Conservation (phyloP, 2,113 vertebrate genomes). For the Eurystomus gularis region DNA sequence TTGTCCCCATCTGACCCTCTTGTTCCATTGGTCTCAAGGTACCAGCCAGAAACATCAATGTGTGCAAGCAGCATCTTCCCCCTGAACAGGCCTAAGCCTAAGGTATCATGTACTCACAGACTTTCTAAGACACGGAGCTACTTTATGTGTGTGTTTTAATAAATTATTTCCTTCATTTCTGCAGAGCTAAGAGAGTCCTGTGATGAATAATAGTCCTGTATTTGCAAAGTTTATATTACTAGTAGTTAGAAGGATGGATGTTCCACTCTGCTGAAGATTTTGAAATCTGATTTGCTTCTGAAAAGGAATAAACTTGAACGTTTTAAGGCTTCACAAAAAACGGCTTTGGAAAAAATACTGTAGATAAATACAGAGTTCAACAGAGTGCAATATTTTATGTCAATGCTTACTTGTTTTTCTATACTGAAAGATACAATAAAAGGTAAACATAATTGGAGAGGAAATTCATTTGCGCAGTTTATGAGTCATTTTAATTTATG, state of each 20-base stretch:
- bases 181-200: background rate
- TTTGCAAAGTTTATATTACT: conserved; percentile 17
- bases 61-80: background rate
- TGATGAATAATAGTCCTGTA: background rate
- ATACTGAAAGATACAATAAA: background rate
- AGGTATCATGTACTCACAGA: background rate
- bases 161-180: conserved; percentile 30
- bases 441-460: background rate
- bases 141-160: background rate
- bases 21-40: background rate
- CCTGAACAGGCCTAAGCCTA: background rate
- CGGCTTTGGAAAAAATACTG: background rate
- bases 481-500: conserved; percentile 33
- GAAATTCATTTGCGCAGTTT: background rate
- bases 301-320: background rate
- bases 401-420: background rate
- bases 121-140: background rate
- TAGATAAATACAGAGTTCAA: background rate
- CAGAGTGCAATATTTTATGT: background rate
- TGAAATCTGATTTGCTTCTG: conserved; percentile 24
- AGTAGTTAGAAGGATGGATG: conserved; percentile 3
- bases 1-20: background rate
- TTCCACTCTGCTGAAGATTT: conserved; percentile 1
- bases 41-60: background rate
- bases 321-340: background rate